These are phyloP conservation scores for Ladona fulva DNA, from an alignment of 1,140 invertebrate genomes.

Conservation along the genomic window DNA sequence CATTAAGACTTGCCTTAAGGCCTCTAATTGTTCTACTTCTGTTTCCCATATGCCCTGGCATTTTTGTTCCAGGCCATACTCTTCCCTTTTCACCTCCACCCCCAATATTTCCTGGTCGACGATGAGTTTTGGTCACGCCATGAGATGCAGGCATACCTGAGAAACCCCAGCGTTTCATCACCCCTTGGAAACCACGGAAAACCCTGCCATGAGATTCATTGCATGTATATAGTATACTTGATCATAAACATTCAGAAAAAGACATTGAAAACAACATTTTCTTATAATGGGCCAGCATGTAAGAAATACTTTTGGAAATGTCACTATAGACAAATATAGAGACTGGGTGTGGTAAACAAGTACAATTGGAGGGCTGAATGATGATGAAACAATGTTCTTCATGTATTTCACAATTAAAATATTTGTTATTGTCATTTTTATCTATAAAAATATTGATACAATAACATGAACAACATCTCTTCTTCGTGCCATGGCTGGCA, in stretches of 20 bases:
- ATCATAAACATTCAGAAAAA: too few species aligned
- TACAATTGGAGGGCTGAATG: too few species aligned
- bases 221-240: too few species aligned
- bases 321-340: too few species aligned
- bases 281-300: too few species aligned
- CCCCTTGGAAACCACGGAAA: constrained; percentile 95
- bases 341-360: too few species aligned
- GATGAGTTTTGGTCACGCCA: constrained; percentile 91
- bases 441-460: too few species aligned
- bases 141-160: constrained; percentile 87
- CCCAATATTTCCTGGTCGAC: constrained; percentile 84
- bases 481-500: too few species aligned
- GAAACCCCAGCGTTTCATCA: constrained; percentile 93
- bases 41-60: constrained; percentile 97
- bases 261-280: too few species aligned
- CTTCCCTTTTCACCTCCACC: constrained; percentile 70
- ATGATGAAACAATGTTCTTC: constrained; percentile 8
- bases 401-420: not conserved
- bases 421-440: not conserved
- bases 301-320: too few species aligned
- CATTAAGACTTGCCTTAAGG: constrained; percentile 54
- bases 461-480: too few species aligned
- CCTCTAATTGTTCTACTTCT: constrained; percentile 56
- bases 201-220: constrained; percentile 44
- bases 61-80: constrained; percentile 90